Evolutionary conservation across 2,888 invertebrate species (phyloP), one percentile per base, ranked within the genome.

Genomic region (Lottia gigantea): DNA sequence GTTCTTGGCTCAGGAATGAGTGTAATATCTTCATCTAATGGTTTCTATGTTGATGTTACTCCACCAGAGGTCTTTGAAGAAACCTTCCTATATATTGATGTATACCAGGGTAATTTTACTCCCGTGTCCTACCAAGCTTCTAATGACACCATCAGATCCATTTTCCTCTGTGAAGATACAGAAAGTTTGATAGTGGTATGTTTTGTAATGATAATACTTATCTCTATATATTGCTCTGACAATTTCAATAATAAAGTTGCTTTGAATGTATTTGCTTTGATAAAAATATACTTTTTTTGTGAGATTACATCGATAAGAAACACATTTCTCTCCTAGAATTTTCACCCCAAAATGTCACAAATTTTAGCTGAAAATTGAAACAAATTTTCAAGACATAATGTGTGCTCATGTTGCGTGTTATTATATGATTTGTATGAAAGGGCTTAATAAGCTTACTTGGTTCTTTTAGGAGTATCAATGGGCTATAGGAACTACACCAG

Each of bases 141-240:
- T 25, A 80, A 79, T n/a, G 71, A 73, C 67, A 49, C 63, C 63
- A 74, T 69, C 61, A 80, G 79, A 62, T 76, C 75, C 7, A 55
- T 81, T 46, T 83, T 80, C 80, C 64, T 73, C 25, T 81, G 81
- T 72, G 62, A 47, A 31, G 83, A 83, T 72, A 73, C 75, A 12
- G 75, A 79, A 46, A 80, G 79, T 68, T 71, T 71, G 23, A 76
- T 83, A 23, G 71, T 71, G 78, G 83, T 83, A 71, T 68, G 70
- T 62, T 11, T 7, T 11, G 2, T 40, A 6, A 8, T 6, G 8
- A 1, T 6, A 40, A 40, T 40, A 11, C 2, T 31, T 31, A n/a
- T n/a, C n/a, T n/a, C n/a, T n/a, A n/a, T n/a, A n/a, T n/a, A n/a
- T n/a, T n/a, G n/a, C n/a, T n/a, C n/a, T n/a, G n/a, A n/a, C n/a